Evolutionary conservation across 1,140 invertebrate genomes (phyloP).

Genomic region (Melanaphis sacchari): DNA sequence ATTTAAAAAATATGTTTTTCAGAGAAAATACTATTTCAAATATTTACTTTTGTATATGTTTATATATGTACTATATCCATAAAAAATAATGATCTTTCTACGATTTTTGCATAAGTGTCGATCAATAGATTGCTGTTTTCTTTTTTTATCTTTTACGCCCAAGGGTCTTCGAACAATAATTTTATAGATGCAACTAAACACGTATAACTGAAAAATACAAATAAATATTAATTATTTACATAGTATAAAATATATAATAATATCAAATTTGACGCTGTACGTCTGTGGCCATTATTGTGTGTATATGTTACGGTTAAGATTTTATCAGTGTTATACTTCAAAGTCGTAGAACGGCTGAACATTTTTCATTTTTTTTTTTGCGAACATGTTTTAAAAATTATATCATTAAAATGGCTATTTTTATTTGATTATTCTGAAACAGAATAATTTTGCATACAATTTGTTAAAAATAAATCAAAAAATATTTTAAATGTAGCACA

Average conservation of each 20-base stretch:
- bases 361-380: too few relatives aligned
- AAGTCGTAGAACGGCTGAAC: too few relatives aligned
- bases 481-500: too few relatives aligned
- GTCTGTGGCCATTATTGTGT: neutral
- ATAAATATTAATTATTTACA: neutral
- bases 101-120: neutral
- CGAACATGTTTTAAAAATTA: too few relatives aligned
- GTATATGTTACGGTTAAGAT: too few relatives aligned
- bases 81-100: neutral
- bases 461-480: too few relatives aligned
- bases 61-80: neutral
- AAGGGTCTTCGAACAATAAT: neutral
- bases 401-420: too few relatives aligned
- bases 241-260: neutral
- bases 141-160: neutral
- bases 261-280: neutral
- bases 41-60: neutral
- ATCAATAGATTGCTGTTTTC: neutral
- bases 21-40: neutral
- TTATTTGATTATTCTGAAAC: too few relatives aligned
- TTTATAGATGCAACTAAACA: neutral
- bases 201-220: neutral
- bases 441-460: too few relatives aligned
- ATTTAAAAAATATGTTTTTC: neutral
- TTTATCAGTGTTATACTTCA: too few relatives aligned